A percentile compares a stretch with the other conserved stretches of the same genome.
These are phyloP conservation scores for Sisyra nigra DNA, from an alignment of 2,888 invertebrate species.

Conservation along the genomic window DNA sequence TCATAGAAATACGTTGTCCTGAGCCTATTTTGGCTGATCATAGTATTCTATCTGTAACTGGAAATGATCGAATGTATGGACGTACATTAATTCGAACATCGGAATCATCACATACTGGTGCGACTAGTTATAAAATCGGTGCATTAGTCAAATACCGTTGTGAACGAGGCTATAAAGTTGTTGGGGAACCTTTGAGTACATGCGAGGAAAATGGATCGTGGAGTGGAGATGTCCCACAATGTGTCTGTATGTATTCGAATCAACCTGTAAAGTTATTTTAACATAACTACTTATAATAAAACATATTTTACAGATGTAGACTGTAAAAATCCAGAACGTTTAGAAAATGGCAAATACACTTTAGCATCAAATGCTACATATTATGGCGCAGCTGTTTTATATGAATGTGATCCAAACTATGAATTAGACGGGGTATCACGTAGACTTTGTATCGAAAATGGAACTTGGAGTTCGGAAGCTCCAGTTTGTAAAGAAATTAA, in stretches of 20 bases:
- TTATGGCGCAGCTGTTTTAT: constrained; percentile 71
- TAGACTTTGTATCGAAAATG: constrained; percentile 71
- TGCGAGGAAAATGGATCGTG: constrained; percentile 75
- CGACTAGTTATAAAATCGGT: constrained; percentile 71
- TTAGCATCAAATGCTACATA: constrained; percentile 77
- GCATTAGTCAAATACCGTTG: constrained; percentile 79
- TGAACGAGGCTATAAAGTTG: constrained; percentile 74
- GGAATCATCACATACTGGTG: constrained; percentile 42
- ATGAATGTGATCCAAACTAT: constrained; percentile 68
- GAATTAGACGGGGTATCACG: constrained; percentile 70
- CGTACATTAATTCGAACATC: constrained; percentile 63
- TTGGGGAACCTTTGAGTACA: constrained; percentile 69
- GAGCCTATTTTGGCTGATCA: constrained; percentile 72
- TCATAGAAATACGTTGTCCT: constrained; percentile 62
- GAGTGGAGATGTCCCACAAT: constrained; percentile 70
- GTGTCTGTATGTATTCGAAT: constrained; percentile 51
- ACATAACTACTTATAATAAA: neutral
- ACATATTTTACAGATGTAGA: constrained; percentile 53
- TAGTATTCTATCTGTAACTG: constrained; percentile 75
- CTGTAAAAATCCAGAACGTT: constrained; percentile 58
- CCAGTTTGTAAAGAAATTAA: constrained; percentile 73
- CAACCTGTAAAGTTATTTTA: neutral
- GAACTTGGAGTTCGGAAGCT: constrained; percentile 75
- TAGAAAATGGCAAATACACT: constrained; percentile 59
- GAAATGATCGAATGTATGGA: constrained; percentile 81